A percentile compares a stretch with the other conserved stretches of the same genome.
Conservation (phyloP, 2,113 vertebrate genomes). For the Ginglymostoma cirratum region DNA sequence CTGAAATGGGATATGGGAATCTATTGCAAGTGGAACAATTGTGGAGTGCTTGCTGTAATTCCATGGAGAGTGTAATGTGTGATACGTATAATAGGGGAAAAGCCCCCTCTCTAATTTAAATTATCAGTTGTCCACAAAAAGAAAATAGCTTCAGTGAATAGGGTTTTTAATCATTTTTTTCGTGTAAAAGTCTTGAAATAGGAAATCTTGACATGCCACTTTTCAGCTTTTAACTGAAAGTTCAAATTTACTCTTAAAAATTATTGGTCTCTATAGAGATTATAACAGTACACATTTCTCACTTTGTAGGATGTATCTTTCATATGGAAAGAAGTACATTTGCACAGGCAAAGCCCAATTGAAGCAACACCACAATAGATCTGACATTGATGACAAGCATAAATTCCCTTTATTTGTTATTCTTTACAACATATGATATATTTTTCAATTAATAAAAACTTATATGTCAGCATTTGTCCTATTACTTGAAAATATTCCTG, state of each 20-base stretch:
- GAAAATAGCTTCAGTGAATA: no score
- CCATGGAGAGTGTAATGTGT: no score
- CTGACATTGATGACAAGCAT: neutral
- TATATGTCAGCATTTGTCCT: neutral
- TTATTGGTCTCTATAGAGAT: neutral
- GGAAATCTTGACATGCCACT: no score
- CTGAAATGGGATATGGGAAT: no score
- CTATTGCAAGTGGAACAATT: no score
- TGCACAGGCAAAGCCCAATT: neutral
- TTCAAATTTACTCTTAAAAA: neutral
- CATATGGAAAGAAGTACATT: neutral
- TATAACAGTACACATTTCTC: neutral
- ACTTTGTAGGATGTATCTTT: neutral
- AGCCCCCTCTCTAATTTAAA: no score
- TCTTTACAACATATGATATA: neutral
- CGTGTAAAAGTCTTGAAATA: no score
- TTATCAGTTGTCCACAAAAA: no score
- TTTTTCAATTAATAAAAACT: neutral
- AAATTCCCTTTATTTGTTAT: neutral
- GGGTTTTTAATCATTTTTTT: no score
- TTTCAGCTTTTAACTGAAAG: no score
- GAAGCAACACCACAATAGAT: neutral
- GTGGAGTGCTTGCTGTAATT: no score
- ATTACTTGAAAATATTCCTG: neutral
- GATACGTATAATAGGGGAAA: no score